phyloP scores from a whole-genome alignment of 2,888 invertebrate species.

The Lymantria monacha region DNA sequence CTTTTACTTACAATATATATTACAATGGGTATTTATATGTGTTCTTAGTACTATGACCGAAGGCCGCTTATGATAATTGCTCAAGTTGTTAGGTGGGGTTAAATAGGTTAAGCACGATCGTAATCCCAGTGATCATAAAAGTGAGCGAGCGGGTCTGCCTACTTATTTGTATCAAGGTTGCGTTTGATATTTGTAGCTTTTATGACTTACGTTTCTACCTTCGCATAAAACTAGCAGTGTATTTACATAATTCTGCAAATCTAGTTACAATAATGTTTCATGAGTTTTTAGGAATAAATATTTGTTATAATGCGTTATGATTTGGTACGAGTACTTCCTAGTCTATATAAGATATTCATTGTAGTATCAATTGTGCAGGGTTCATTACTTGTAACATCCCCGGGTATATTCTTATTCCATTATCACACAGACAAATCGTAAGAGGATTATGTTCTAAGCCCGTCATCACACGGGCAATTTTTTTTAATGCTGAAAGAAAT shows the following conservation, averaged over 20 bases:
- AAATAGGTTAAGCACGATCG: conserved; percentile 32
- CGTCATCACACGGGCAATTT: too few relatives aligned
- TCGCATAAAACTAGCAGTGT: conserved; percentile 28
- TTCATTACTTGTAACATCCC: too few relatives aligned
- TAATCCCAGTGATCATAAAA: conserved; percentile 44
- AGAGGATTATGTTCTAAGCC: too few relatives aligned
- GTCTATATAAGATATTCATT: too few relatives aligned
- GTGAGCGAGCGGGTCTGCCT: conserved; percentile 23
- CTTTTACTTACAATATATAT: neutral
- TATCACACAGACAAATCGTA: too few relatives aligned
- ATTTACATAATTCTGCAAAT: conserved; percentile 35
- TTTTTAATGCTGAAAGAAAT: too few relatives aligned
- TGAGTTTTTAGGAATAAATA: conserved; percentile 1
- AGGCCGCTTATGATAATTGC: conserved; percentile 43
- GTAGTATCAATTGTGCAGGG: too few relatives aligned
- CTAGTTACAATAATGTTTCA: conserved; percentile 13
- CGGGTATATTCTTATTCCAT: too few relatives aligned
- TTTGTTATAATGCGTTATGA: too few relatives aligned
- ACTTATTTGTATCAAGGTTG: conserved; percentile 33
- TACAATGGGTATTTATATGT: conserved; percentile 25
- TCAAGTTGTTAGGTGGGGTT: conserved; percentile 35
- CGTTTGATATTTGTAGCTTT: conserved; percentile 31
- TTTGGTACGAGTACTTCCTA: too few relatives aligned
- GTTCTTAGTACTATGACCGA: conserved; percentile 6
- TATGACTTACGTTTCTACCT: conserved; percentile 24